Conservation (phyloP, 2,888 invertebrate species). For the Latrodectus elegans region DNA sequence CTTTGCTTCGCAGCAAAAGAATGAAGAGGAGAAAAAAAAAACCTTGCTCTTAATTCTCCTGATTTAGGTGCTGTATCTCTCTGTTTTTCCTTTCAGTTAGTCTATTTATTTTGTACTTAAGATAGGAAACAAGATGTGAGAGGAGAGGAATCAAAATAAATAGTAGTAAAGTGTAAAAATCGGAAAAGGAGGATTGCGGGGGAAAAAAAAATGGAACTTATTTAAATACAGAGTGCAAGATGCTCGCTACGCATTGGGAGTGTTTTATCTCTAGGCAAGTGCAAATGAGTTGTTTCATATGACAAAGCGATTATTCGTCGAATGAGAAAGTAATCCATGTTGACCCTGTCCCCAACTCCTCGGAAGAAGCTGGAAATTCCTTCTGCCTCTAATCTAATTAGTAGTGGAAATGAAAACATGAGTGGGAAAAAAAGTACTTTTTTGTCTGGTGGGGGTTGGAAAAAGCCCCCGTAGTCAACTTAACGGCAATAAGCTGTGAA, state of each 20-base stretch:
- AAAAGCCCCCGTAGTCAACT: not conserved
- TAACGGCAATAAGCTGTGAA: constrained; percentile 28
- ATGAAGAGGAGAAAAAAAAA: not conserved
- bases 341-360: constrained; percentile 20
- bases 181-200: not conserved
- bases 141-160: not conserved
- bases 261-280: constrained; percentile 48
- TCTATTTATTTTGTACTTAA: constrained; percentile 1
- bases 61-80: not conserved
- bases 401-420: constrained; percentile 47
- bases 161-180: not conserved
- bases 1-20: not conserved
- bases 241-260: constrained; percentile 10
- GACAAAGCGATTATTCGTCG: constrained; percentile 61
- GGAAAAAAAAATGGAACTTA: not conserved
- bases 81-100: not conserved
- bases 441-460: constrained; percentile 8
- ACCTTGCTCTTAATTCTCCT: constrained; percentile 2
- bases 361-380: constrained; percentile 46
- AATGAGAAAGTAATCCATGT: constrained; percentile 53
- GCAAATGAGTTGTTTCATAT: constrained; percentile 57
- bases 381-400: constrained; percentile 65
- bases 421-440: constrained; percentile 21
- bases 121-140: not conserved
- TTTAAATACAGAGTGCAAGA: not conserved